A percentile compares a stretch with the other conserved stretches of the same genome.
phyloP scores from a whole-genome alignment of 2,113 vertebrate species.

The Chelonoidis abingdonii region DNA sequence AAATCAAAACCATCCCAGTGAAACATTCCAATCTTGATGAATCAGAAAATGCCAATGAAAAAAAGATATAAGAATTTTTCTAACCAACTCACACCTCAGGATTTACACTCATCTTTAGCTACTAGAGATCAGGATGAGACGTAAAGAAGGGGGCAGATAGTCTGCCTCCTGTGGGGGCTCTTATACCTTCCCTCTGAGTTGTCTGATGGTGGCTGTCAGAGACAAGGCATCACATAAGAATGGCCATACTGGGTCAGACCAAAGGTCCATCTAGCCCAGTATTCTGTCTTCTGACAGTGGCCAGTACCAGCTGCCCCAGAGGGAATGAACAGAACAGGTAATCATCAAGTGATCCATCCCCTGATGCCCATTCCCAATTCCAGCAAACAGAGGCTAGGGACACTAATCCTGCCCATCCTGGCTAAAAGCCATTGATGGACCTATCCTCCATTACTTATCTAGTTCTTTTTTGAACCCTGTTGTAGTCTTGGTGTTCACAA shows the following conservation, averaged over 20 bases:
- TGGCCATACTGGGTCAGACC: too few relatives aligned
- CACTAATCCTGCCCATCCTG: too few relatives aligned
- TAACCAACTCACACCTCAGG: neutral
- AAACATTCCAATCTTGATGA: neutral
- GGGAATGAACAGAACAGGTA: constrained; percentile 6
- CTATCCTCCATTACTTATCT: too few relatives aligned
- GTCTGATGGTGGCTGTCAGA: neutral
- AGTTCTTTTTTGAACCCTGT: too few relatives aligned
- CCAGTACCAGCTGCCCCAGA: neutral
- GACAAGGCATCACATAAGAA: neutral
- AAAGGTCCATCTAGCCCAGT: too few relatives aligned
- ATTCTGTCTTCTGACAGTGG: too few relatives aligned
- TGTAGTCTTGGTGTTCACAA: too few relatives aligned
- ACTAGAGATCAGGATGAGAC: neutral
- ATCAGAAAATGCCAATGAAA: neutral
- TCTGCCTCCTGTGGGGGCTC: neutral
- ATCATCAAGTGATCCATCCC: neutral
- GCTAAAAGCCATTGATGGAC: too few relatives aligned
- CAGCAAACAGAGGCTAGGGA: too few relatives aligned
- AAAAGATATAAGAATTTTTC: neutral
- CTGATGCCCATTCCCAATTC: too few relatives aligned
- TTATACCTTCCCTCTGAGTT: neutral
- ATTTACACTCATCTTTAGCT: neutral
- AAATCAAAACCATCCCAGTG: neutral
- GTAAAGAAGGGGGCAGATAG: neutral